Percentiles rank a stretch among this genome's conserved stretches.
phyloP scores from a whole-genome alignment of 53 echinoderm and acorn worm genomes.

The Astropecten irregularis region DNA sequence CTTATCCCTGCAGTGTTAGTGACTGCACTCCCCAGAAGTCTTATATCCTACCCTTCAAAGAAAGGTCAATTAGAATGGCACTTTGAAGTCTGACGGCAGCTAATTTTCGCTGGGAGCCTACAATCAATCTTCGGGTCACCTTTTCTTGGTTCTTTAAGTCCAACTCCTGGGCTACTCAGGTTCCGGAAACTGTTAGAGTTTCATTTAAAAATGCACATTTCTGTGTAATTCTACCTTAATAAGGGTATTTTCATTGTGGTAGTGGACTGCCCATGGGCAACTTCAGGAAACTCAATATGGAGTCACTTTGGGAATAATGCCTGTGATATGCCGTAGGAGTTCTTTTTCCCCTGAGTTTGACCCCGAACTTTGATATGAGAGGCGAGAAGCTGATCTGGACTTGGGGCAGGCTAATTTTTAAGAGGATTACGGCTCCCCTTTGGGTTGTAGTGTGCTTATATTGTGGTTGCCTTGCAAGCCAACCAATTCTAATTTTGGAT shows the following conservation, averaged over 20 bases:
- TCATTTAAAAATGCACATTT: neutral
- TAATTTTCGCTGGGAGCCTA: neutral
- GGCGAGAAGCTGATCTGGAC: neutral
- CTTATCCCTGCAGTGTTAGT: too few species aligned
- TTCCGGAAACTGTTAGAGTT: conserved; percentile 26
- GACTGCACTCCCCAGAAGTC: too few species aligned
- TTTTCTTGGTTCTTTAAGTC: neutral
- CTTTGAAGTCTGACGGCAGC: too few species aligned
- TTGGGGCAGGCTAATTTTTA: conserved; percentile 12
- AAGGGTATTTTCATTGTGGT: neutral
- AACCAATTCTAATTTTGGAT: too few species aligned
- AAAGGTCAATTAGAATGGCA: too few species aligned
- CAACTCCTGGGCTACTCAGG: neutral
- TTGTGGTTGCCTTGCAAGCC: too few species aligned
- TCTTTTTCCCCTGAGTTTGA: neutral
- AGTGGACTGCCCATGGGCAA: neutral
- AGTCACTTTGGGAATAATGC: conserved; percentile 10
- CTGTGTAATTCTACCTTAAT: conserved; percentile 1
- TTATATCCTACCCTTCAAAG: too few species aligned
- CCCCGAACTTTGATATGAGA: neutral
- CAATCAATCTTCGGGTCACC: neutral
- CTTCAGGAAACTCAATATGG: neutral
- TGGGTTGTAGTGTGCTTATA: too few species aligned
- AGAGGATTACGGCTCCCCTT: conserved; percentile 26
- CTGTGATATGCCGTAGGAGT: neutral